These are phyloP conservation scores for Odobenus rosmarus DNA, from an alignment of 2,113 vertebrate genomes.

Conservation along the genomic window DNA sequence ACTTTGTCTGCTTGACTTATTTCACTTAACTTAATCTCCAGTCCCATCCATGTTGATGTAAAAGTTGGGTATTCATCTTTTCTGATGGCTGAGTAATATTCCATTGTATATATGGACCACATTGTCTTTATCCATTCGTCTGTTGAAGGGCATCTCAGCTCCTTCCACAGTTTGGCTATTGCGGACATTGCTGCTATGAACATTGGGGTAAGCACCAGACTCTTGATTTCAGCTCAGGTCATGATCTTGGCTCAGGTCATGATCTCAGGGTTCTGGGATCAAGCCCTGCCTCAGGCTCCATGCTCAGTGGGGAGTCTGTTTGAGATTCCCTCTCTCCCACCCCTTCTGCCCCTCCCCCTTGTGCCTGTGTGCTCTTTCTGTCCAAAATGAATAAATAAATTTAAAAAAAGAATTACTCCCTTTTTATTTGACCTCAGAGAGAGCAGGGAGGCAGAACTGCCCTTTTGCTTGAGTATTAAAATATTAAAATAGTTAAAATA, in stretches of 20 bases:
- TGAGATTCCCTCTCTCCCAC: background rate
- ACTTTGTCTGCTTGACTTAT: no score
- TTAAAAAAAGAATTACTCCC: background rate
- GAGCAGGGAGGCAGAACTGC: background rate
- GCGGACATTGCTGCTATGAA: no score
- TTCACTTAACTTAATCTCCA: no score
- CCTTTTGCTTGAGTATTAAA: background rate
- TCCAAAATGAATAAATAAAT: background rate
- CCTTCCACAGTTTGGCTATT: no score
- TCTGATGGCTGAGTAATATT: no score
- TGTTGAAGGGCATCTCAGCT: no score
- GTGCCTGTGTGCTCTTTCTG: background rate
- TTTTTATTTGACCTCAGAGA: background rate
- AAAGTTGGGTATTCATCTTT: no score
- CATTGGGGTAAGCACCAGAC: background rate
- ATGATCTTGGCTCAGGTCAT: background rate
- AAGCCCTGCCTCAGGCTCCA: background rate
- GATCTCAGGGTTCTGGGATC: background rate
- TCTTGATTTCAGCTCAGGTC: background rate
- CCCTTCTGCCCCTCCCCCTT: background rate
- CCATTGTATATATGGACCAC: no score
- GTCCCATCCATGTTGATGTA: no score
- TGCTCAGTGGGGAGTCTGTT: background rate
- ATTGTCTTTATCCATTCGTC: no score
- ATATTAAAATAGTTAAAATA: background rate